Evolutionary conservation across 2,888 invertebrate species (phyloP).

Genomic region (Caenorhabditis virilis): DNA sequence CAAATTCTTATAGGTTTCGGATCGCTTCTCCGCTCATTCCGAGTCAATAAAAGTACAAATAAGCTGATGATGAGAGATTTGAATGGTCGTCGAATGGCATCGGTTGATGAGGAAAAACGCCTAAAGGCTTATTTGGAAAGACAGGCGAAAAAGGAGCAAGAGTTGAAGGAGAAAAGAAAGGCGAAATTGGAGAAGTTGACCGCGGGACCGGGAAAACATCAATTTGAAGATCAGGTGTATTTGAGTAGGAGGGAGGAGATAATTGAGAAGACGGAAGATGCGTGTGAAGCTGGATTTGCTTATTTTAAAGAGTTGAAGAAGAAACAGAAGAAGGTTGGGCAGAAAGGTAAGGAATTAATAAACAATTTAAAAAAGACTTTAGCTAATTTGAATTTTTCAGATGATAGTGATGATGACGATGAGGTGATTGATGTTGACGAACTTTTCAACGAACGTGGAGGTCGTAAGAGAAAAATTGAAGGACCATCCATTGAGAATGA

Average conservation of each 20-base stretch:
- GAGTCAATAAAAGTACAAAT: conserved; percentile 82
- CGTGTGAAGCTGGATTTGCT: conserved; percentile 56
- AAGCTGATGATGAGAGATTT: conserved; percentile 77
- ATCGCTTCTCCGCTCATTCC: conserved; percentile 95
- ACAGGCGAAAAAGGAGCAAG: conserved; percentile 69
- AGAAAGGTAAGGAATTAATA: background rate
- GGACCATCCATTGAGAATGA: conserved; percentile 28
- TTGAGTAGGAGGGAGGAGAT: conserved; percentile 69
- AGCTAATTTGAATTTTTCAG: no score
- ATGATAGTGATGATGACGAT: conserved; percentile 6
- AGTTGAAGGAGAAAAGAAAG: conserved; percentile 43
- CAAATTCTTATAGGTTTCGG: conserved; percentile 83
- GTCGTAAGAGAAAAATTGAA: conserved; percentile 33
- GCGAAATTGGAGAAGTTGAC: conserved; percentile 59
- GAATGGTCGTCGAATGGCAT: conserved; percentile 89
- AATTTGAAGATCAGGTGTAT: conserved; percentile 78
- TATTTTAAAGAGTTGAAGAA: conserved; percentile 10
- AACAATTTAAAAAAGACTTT: background rate
- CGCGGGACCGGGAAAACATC: conserved; percentile 73
- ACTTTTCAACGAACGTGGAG: conserved; percentile 29
- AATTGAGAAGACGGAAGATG: conserved; percentile 63
- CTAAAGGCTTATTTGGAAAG: conserved; percentile 71
- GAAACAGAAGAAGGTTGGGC: background rate
- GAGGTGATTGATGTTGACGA: conserved; percentile 16
- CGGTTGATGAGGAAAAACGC: conserved; percentile 87